A percentile compares a stretch with the other conserved stretches of the same genome.
Evolutionary conservation across 2,888 invertebrate genomes (phyloP).

Genomic region (Tanypteryx hageni): DNA sequence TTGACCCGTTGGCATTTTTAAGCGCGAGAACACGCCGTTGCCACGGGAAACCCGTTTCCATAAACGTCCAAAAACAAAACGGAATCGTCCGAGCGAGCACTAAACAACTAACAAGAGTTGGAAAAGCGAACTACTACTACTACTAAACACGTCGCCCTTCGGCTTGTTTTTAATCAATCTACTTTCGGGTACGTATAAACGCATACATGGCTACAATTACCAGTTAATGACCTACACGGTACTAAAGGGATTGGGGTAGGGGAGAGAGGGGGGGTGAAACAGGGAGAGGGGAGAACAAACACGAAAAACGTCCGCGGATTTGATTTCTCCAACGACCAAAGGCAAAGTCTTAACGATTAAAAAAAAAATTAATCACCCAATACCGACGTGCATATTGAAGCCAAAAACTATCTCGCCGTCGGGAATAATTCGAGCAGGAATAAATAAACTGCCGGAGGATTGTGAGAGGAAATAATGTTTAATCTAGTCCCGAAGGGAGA

Average conservation of each 20-base stretch:
- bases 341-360: not conserved
- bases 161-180: constrained; percentile 22
- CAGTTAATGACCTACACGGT: not conserved
- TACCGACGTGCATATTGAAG: not conserved
- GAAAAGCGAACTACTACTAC: not conserved
- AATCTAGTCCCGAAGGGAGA: not conserved
- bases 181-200: constrained; percentile 16
- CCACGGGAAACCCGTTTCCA: too few species aligned
- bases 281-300: not conserved
- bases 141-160: not conserved
- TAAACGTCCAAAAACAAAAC: not conserved
- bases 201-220: constrained; percentile 25
- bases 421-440: constrained; percentile 23
- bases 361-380: not conserved
- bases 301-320: not conserved
- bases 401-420: constrained; percentile 9
- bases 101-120: not conserved
- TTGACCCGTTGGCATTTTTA: too few species aligned
- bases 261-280: not conserved
- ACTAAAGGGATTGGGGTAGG: not conserved
- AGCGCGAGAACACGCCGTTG: too few species aligned
- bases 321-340: not conserved
- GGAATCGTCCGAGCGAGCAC: not conserved
- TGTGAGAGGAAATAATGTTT: constrained; percentile 14
- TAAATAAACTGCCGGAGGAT: not conserved